A percentile compares a stretch with the other conserved stretches of the same genome.
phyloP scores from a whole-genome alignment of 2,888 invertebrate genomes.

The Tethea ocularis region DNA sequence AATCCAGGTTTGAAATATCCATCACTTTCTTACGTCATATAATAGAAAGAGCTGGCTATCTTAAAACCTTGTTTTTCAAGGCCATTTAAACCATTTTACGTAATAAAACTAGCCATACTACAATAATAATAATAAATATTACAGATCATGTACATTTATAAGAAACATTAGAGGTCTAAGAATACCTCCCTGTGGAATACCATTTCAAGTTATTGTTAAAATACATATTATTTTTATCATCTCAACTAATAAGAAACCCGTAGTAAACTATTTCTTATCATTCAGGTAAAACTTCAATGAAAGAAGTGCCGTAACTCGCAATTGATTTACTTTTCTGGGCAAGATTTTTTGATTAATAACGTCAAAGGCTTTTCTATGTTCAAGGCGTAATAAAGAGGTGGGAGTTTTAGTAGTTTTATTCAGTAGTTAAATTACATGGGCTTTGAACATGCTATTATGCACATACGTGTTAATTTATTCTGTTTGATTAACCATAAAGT shows the following conservation, averaged over 20 bases:
- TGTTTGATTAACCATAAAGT: no score
- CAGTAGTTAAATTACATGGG: neutral
- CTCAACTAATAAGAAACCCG: neutral
- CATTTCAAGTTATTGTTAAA: neutral
- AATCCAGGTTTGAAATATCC: no score
- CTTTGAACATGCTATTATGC: no score
- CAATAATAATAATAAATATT: no score
- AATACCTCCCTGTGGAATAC: neutral
- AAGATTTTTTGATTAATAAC: neutral
- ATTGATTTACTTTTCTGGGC: neutral
- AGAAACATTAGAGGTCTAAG: neutral
- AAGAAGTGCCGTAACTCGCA: neutral
- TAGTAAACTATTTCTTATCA: neutral
- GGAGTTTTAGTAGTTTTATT: no score
- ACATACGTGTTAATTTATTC: no score
- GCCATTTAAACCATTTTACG: no score
- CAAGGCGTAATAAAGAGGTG: neutral
- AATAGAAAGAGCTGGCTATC: no score
- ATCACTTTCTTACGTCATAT: no score
- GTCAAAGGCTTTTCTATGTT: neutral
- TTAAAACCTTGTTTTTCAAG: no score
- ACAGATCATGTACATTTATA: neutral
- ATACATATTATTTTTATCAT: neutral
- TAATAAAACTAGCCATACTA: no score
- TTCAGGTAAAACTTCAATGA: neutral